A percentile compares a stretch with the other conserved stretches of the same genome.
Evolutionary conservation across 2,113 vertebrate species (phyloP).

Genomic region (Nerophis ophidion): DNA sequence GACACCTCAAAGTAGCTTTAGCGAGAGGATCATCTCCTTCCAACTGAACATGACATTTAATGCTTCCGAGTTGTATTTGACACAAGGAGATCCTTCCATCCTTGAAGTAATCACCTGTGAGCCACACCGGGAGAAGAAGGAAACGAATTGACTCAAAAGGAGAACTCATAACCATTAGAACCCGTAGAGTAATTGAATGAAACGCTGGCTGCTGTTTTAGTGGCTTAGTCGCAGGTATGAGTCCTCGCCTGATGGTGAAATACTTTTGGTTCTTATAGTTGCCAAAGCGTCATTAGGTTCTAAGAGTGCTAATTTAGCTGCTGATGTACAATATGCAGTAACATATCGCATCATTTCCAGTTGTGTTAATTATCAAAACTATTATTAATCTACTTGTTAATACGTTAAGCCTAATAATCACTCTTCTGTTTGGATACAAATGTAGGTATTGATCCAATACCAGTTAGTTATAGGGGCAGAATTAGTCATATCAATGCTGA

Average conservation of each 20-base stretch:
- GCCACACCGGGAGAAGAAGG: constrained; percentile 45
- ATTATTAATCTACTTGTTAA: no score
- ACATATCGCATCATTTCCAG: no score
- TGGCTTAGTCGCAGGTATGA: constrained; percentile 42
- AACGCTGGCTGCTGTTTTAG: constrained; percentile 58
- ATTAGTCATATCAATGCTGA: no score
- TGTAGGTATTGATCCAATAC: no score
- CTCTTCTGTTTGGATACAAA: no score
- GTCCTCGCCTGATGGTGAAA: constrained; percentile 38
- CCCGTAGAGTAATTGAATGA: constrained; percentile 56
- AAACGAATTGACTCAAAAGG: constrained; percentile 38
- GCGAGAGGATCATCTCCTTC: constrained; percentile 12
- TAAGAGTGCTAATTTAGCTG: constrained; percentile 6
- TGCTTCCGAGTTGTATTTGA: constrained; percentile 33
- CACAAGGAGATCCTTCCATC: constrained; percentile 44
- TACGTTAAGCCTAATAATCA: no score
- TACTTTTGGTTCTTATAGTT: constrained; percentile 33
- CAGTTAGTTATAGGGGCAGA: no score
- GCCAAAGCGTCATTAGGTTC: constrained; percentile 49
- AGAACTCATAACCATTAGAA: constrained; percentile 59
- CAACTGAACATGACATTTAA: constrained; percentile 25
- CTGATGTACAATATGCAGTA: no score
- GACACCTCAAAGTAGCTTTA: constrained; percentile 3
- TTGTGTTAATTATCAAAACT: no score
- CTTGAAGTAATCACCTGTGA: constrained; percentile 56